Evolutionary conservation across 2,113 vertebrate genomes (phyloP), one percentile per base, ranked within the genome.

Genomic region (Pelobates fuscus): DNA sequence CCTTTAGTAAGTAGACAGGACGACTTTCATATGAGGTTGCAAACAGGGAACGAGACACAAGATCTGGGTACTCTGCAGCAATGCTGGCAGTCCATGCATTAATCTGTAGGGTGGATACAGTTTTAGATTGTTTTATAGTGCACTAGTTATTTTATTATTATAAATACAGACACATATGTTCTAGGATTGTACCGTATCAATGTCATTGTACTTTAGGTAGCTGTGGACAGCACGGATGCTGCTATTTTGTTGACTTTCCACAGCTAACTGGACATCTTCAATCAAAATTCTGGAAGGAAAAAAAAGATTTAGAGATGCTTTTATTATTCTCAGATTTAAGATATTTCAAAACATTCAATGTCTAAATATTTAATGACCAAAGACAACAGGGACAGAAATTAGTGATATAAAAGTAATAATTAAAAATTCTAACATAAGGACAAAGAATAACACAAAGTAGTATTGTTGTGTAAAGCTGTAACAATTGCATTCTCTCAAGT

Each of bases 121-220:
- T 5, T 23, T 60, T 44, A 44, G 41, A 29, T n/a, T n/a, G n/a
- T n/a, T n/a, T n/a, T n/a, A n/a, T 7, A 46, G 2, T 27, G 25
- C 25, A n/a, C 18, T 14, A 14, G 21, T 20, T 25, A 43, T 5
- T 2, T 29, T 20, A 60, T 44, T 17, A 25, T 60, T 17, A 60
- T 20, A 60, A 25, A 24, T 46, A 11, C 24, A 20, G 18, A 27
- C 11, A 60, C 14, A 26, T 12, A 17, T 11, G 24, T 43, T 55
- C 20, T 37, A 37, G 14, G 12, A 2, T 77, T 86, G 2, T 91
- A 97, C 95, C 61, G 65, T 84, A 55, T 91, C 83, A 93, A 90
- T 94, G 18, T 2, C 79, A 87, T 98, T 97, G 90, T 99, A 98
- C 76, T 95, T 94, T 18, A 86, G 82, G 66, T 96, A 98, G 81